Evolutionary conservation across 2,888 invertebrate genomes (phyloP), one percentile per base, ranked within the genome.

Genomic region (Macropis europaea): DNA sequence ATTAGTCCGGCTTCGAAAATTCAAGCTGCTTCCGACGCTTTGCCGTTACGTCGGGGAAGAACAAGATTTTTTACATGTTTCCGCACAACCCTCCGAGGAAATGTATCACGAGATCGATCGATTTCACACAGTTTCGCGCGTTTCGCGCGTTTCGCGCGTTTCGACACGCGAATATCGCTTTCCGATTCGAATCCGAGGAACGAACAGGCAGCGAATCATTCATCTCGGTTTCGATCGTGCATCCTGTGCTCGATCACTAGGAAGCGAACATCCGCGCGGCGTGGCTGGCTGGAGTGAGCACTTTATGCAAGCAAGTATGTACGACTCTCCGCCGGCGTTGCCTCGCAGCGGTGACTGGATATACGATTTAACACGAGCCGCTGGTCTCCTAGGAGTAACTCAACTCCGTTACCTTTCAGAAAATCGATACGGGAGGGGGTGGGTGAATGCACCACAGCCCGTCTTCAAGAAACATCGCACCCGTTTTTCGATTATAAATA

Each of bases 341-440:
- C 74, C 62, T 76, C 71, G 56, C 42, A 71, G 68, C 38, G 60
- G 68, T 74, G 74, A 80, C 77, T 71, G 73, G 68, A 61, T 54
- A n/a, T n/a, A 71, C 45, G 69, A 60, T 80, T 69, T 64, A 63
- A 63, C 43, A 50, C 52, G 43, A 74, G 59, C 53, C 71, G 38
- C 30, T 53, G 71, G 79, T 80, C 63, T 72, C 69, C 69, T 54
- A 73, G 73, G 63, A 77, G 77, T 77, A 74, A 69, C 71, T 52
- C 47, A 59, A 59, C 61, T 67, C 57, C 38, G 64, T 67, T 50
- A 53, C 52, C 74, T 70, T 52, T 24, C 40, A 26, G 66, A 74
- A 76, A 69, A 79, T 79, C 79, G 71, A 79, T 79, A 80, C 40
- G 22, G 9, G 15, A 26, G 15, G n/a, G 22, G 17, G 24, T 36